Conservation (phyloP, 2,888 invertebrate genomes). For the Druceiella hillmani region DNA sequence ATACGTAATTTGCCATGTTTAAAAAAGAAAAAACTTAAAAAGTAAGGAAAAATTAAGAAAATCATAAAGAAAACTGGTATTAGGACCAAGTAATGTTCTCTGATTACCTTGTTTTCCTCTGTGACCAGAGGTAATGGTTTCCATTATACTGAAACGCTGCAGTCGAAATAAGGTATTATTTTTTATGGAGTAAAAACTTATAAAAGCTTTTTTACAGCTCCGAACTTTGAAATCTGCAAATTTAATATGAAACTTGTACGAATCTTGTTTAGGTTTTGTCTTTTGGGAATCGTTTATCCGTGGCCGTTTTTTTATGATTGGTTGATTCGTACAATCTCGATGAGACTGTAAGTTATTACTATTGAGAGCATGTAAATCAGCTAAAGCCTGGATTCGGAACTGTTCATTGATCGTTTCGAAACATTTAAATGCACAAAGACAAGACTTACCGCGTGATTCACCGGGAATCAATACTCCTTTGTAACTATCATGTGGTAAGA, state of each 20-base stretch:
- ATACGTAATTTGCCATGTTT: no score
- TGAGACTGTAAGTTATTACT: slow-evolving; percentile 7
- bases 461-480: slow-evolving; percentile 6
- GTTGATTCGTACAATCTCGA: slow-evolving; percentile 2
- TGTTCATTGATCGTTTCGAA: slow-evolving; percentile 7
- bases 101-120: no score
- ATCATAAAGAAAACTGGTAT: no score
- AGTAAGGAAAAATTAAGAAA: no score
- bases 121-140: no score
- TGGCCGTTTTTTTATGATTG: slow-evolving; percentile 15
- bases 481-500: slow-evolving; percentile 4
- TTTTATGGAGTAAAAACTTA: no score
- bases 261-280: slow-evolving; percentile 12
- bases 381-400: slow-evolving; percentile 6
- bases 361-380: slow-evolving; percentile 5
- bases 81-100: no score
- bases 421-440: slow-evolving; percentile 6
- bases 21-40: no score
- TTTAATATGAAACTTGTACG: slow-evolving; percentile 13
- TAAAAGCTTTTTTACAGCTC: no score
- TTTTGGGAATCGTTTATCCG: slow-evolving; percentile 15
- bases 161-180: no score
- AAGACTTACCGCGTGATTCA: slow-evolving; percentile 5
- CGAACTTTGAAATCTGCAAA: slow-evolving; percentile 16
- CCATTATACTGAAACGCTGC: no score